Conservation (phyloP, 1,140 invertebrate genomes). For the Atta colombica region DNA sequence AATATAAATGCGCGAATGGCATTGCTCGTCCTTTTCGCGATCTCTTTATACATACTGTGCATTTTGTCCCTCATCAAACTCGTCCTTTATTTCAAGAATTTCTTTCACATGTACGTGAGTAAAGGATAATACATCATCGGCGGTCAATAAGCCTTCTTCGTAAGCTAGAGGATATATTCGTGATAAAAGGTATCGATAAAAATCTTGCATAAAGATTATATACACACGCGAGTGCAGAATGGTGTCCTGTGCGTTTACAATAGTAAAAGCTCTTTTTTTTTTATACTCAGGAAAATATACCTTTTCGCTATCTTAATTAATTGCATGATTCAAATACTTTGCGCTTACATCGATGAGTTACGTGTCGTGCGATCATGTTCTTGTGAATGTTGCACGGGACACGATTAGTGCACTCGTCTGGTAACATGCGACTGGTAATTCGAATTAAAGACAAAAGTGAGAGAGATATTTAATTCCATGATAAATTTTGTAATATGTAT, state of each 20-base stretch:
- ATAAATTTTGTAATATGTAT: conserved; percentile 36
- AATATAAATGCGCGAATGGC: conserved; percentile 83
- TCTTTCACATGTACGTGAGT: conserved; percentile 83
- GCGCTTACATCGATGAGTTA: not conserved
- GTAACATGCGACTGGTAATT: conserved; percentile 17
- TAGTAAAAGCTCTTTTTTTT: not conserved
- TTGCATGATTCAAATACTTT: conserved; percentile 10
- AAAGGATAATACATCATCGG: conserved; percentile 71
- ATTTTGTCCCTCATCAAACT: conserved; percentile 84
- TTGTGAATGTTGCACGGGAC: conserved; percentile 21
- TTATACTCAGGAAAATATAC: not conserved
- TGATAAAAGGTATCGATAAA: conserved; percentile 4
- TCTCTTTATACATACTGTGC: conserved; percentile 84
- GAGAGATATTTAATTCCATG: conserved; percentile 23
- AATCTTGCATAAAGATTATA: conserved; percentile 38
- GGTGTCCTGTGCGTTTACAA: conserved; percentile 15
- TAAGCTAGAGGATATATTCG: not conserved
- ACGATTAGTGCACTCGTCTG: conserved; percentile 24
- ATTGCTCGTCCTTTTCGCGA: conserved; percentile 83
- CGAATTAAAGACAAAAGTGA: conserved; percentile 49
- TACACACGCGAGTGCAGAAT: conserved; percentile 16
- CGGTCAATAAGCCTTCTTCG: not conserved
- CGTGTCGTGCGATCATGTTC: too few species aligned
- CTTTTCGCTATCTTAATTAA: not conserved
- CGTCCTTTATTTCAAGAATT: conserved; percentile 83